Evolutionary conservation across 2,113 vertebrate species (phyloP).

Genomic region (Callipepla squamata): DNA sequence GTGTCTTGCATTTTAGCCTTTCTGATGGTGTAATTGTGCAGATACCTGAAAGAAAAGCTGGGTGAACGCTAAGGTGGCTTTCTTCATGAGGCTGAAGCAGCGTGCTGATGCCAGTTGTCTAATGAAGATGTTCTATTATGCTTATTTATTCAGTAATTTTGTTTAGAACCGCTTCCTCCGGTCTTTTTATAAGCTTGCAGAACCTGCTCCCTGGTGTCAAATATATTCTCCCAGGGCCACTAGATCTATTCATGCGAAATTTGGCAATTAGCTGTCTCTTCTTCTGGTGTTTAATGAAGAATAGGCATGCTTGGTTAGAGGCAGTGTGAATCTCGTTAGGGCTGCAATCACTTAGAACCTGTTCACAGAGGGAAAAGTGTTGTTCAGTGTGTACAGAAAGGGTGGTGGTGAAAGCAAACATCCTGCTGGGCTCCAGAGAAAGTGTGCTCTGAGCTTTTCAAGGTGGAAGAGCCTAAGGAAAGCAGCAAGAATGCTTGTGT

Average conservation of each 20-base stretch:
- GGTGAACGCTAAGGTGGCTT: background rate
- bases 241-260: background rate
- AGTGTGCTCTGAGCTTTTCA: background rate
- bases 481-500: background rate
- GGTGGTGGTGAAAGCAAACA: background rate
- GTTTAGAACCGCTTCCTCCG: background rate
- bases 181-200: background rate
- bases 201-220: slow-evolving; percentile 6
- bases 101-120: background rate
- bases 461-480: background rate
- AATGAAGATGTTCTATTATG: background rate
- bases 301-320: background rate
- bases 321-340: background rate
- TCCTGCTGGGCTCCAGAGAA: background rate
- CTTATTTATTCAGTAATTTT: background rate
- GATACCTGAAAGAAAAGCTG: background rate
- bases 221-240: background rate
- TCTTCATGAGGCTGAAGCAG: background rate
- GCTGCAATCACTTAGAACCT: background rate
- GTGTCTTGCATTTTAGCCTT: background rate
- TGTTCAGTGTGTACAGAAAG: background rate
- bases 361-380: fast-evolving
- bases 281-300: background rate
- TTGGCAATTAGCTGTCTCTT: slow-evolving; percentile 12
- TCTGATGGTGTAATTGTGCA: background rate